Percentiles rank a stretch among this genome's conserved stretches.
These are phyloP conservation scores for Invenusta paracnida DNA, from an alignment of 2,888 invertebrate species.

Conservation along the genomic window DNA sequence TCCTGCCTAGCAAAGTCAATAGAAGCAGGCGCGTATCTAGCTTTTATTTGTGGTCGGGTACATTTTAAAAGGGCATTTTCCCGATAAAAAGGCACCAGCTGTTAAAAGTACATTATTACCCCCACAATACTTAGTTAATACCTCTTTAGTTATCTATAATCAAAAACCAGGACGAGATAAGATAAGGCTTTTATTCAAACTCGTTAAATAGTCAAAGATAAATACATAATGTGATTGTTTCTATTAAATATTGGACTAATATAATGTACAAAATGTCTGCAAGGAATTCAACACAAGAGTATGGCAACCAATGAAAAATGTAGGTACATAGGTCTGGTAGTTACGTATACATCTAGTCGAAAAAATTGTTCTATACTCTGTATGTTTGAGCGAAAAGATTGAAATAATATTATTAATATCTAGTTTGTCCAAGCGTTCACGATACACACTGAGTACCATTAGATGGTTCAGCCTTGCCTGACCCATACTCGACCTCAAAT, in stretches of 20 bases:
- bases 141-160: constrained; percentile 2
- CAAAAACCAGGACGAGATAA: background rate
- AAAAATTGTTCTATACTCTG: background rate
- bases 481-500: background rate
- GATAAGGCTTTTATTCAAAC: constrained; percentile 7
- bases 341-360: background rate
- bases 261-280: background rate
- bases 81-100: constrained; percentile 13
- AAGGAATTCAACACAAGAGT: background rate
- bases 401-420: background rate
- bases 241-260: background rate
- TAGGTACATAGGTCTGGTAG: background rate
- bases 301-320: background rate
- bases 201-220: constrained; percentile 7
- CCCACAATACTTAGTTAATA: constrained; percentile 26
- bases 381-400: background rate
- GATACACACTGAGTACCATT: background rate
- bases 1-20: too few species aligned
- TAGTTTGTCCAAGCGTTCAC: background rate
- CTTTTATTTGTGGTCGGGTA: constrained; percentile 22
- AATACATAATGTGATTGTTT: background rate
- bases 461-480: background rate
- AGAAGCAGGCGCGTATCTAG: background rate
- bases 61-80: background rate
- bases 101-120: constrained; percentile 15